Evolutionary conservation across 2,113 vertebrate genomes (phyloP).

Genomic region (Plestiodon gilberti): DNA sequence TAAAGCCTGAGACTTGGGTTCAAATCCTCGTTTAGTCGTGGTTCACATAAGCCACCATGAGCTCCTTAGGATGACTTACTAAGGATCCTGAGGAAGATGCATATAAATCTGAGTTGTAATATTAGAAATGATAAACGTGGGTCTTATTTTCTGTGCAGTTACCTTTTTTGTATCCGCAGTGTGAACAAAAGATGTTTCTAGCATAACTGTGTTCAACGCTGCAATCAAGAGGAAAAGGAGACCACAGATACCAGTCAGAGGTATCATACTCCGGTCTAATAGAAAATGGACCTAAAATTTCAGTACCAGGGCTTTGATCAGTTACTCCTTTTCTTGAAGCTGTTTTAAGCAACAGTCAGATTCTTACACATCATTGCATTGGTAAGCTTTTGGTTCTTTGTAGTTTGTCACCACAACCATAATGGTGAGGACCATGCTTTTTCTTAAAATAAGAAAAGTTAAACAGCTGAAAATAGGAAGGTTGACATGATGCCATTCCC

Average conservation of each 20-base stretch:
- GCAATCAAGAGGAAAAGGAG: no score
- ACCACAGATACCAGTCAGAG: background rate
- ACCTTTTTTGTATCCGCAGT: background rate
- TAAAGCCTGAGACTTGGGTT: no score
- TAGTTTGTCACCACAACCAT: background rate
- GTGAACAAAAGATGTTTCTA: background rate
- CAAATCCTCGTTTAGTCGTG: no score
- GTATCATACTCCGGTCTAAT: no score
- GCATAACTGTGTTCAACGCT: background rate
- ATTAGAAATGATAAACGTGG: background rate
- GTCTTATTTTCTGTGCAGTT: background rate
- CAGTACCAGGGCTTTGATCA: background rate
- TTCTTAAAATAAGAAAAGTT: background rate
- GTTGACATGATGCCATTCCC: background rate
- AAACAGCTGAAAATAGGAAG: background rate
- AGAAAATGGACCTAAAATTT: background rate
- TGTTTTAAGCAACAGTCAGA: background rate
- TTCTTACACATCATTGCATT: background rate
- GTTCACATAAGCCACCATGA: background rate
- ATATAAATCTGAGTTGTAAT: background rate
- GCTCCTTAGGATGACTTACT: background rate
- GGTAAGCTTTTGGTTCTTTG: background rate
- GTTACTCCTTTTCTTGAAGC: background rate
- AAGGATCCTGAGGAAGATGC: background rate
- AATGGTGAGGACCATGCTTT: background rate